These are phyloP conservation scores for Thecophora atra DNA, from an alignment of 2,888 invertebrate species.

Conservation along the genomic window DNA sequence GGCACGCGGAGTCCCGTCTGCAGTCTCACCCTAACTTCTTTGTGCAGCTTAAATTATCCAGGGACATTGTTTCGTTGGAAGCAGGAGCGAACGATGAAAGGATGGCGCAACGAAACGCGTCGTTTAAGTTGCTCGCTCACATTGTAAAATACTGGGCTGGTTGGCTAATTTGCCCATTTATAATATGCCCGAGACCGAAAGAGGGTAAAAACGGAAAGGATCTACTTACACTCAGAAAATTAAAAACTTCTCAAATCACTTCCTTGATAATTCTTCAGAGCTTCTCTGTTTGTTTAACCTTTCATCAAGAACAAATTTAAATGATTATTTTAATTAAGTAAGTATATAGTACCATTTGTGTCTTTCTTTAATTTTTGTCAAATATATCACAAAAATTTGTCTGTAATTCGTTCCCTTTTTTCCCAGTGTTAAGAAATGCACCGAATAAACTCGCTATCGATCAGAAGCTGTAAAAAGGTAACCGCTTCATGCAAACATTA, in stretches of 20 bases:
- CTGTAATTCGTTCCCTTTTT: too few species aligned
- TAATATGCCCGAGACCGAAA: slow-evolving; percentile 2
- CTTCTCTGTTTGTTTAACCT: too few species aligned
- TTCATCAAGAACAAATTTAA: too few species aligned
- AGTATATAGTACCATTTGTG: too few species aligned
- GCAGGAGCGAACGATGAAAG: background rate
- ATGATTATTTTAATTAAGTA: too few species aligned
- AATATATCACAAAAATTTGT: background rate
- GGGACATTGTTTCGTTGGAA: background rate
- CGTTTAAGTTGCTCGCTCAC: slow-evolving; percentile 6
- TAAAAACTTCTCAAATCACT: background rate
- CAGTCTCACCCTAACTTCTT: slow-evolving; percentile 32
- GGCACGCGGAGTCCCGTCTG: slow-evolving; percentile 26
- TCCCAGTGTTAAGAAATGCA: too few species aligned
- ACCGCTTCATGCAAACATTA: slow-evolving; percentile 14
- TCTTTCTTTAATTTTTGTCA: too few species aligned
- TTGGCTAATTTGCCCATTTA: slow-evolving; percentile 55
- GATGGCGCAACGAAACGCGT: background rate
- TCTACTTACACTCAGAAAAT: background rate
- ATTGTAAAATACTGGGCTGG: slow-evolving; percentile 53
- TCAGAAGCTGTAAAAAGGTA: background rate
- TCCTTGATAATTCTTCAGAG: too few species aligned
- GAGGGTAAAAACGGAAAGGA: background rate
- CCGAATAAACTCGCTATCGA: too few species aligned
- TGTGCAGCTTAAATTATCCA: slow-evolving; percentile 39